These are phyloP conservation scores for Cyprinodon variegatus DNA, from an alignment of 2,113 vertebrate genomes.

Conservation along the genomic window DNA sequence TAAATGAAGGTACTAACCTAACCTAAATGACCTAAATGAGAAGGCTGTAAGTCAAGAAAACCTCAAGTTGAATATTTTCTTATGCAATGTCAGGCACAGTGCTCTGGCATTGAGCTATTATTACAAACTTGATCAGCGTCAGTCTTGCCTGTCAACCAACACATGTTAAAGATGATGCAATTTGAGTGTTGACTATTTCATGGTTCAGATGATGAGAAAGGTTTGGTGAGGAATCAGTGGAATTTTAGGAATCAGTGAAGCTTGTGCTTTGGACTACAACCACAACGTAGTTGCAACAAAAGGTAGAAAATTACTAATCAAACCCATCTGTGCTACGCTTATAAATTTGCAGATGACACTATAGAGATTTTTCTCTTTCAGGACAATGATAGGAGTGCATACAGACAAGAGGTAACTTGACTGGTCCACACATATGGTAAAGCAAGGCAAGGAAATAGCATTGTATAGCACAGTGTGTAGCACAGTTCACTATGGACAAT, in stretches of 20 bases:
- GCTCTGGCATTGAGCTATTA: conserved; percentile 18
- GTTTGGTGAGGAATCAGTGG: neutral
- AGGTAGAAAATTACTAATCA: neutral
- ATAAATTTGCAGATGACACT: no score
- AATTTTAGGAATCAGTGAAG: neutral
- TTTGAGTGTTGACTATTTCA: conserved; percentile 10
- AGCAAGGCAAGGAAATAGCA: no score
- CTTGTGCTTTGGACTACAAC: neutral
- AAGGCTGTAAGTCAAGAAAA: neutral
- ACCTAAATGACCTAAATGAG: neutral
- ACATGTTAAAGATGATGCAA: conserved; percentile 12
- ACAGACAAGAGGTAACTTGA: no score
- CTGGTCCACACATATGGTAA: no score
- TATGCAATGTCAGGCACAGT: conserved; percentile 1
- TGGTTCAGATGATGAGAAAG: neutral
- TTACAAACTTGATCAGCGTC: neutral
- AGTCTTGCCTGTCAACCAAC: neutral
- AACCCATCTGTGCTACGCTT: no score
- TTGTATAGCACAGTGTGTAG: no score
- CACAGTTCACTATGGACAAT: no score
- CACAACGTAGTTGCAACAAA: neutral
- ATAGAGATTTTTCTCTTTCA: no score
- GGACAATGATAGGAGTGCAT: no score
- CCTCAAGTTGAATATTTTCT: neutral
- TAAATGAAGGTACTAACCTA: neutral